Percentiles rank a stretch among this genome's conserved stretches.
phyloP scores from a whole-genome alignment of 2,113 vertebrate genomes.

The Campylomormyrus numenius region DNA sequence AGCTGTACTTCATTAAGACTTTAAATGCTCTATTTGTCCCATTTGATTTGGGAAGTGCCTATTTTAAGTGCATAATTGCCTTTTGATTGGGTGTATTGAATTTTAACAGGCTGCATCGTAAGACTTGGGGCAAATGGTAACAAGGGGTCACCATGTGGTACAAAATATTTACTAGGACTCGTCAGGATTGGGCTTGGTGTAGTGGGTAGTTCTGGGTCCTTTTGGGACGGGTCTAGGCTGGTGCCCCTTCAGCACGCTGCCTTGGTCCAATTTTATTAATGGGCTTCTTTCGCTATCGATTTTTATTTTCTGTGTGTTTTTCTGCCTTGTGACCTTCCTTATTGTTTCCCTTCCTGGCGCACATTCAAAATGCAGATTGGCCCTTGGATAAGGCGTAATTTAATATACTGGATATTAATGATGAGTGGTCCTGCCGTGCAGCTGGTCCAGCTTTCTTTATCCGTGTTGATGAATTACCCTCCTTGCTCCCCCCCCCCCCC shows the following conservation, averaged over 20 bases:
- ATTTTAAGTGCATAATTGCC: background rate
- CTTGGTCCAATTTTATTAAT: background rate
- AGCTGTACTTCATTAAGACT: conserved; percentile 20
- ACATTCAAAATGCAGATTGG: conserved; percentile 6
- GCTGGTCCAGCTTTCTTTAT: conserved; percentile 4
- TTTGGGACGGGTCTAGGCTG: background rate
- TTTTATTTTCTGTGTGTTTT: conserved; percentile 11
- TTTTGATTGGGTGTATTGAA: background rate
- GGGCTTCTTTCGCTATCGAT: background rate
- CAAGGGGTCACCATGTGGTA: too few species aligned
- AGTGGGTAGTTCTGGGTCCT: too few species aligned
- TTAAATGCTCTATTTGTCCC: conserved; percentile 12
- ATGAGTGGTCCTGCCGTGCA: background rate
- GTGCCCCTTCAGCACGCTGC: background rate
- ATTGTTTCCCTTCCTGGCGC: conserved; percentile 4
- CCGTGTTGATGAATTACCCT: conserved; percentile 3
- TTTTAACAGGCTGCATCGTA: background rate
- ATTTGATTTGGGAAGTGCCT: background rate
- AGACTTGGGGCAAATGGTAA: background rate
- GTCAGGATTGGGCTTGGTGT: background rate
- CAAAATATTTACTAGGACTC: background rate
- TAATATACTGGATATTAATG: conserved; percentile 9
- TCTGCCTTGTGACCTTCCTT: background rate
- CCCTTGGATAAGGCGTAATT: background rate
- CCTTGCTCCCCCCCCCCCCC: background rate